These are phyloP conservation scores for Therioaphis trifolii DNA, from an alignment of 2,888 invertebrate genomes.

Conservation along the genomic window DNA sequence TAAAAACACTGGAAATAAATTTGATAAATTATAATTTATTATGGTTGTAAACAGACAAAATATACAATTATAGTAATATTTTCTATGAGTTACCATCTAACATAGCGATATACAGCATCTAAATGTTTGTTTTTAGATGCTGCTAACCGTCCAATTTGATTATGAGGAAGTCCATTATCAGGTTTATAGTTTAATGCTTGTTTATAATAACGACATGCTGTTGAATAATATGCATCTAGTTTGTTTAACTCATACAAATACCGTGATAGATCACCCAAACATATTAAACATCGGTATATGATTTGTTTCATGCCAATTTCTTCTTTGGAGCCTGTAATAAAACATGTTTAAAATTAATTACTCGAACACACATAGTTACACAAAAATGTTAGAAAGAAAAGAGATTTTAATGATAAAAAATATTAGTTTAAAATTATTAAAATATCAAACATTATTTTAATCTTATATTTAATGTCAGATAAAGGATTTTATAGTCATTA, in stretches of 20 bases:
- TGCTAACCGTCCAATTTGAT: slow-evolving; percentile 91
- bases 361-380: no score
- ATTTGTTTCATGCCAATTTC: slow-evolving; percentile 70
- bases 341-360: not conserved
- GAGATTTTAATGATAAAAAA: no score
- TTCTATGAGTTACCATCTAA: slow-evolving; percentile 77
- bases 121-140: slow-evolving; percentile 83
- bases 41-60: slow-evolving; percentile 3
- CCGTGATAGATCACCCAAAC: slow-evolving; percentile 89
- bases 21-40: no score
- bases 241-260: slow-evolving; percentile 82
- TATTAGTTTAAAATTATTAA: no score
- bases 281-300: slow-evolving; percentile 86
- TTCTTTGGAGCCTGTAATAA: slow-evolving; percentile 70
- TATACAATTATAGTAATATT: not conserved
- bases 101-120: slow-evolving; percentile 82
- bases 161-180: slow-evolving; percentile 89
- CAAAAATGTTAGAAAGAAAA: no score
- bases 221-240: slow-evolving; percentile 75
- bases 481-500: no score
- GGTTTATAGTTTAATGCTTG: slow-evolving; percentile 84
- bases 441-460: not conserved
- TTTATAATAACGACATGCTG: slow-evolving; percentile 85
- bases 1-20: slow-evolving; percentile 71
- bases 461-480: no score